Evolutionary conservation across 1,140 invertebrate species (phyloP), one percentile per base, ranked within the genome.

Genomic region (Hyphantria cunea): DNA sequence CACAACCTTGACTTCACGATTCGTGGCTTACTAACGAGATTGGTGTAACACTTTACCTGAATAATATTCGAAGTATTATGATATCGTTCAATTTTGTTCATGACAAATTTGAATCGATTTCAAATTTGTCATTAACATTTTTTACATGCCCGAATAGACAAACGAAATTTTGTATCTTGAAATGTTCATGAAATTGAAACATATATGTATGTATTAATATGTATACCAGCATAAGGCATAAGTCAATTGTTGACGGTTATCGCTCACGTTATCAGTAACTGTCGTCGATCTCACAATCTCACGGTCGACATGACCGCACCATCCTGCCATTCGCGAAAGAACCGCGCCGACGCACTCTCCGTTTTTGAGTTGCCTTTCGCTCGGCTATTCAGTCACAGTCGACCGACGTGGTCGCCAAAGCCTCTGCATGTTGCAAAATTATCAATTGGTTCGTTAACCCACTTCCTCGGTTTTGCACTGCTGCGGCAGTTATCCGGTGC

Each of bases 211-310:
- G n/a, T n/a, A n/a, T n/a, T n/a, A n/a, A n/a, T n/a, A n/a, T n/a
- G 17, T 25, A 5, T 25, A 25, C 17, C 17, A 25, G 5, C 49
- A 58, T 58, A 48, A 39, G 33, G 48, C 61, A 63, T 45, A 60
- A 70, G 59, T 68, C 61, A 74, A 65, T 72, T 74, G 70, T 74
- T 58, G 58, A 49, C 45, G 55, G 76, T 84, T 89, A 89, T 89
- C 83, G 60, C 14, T 33, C 17, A 39, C 67, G 81, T 86, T 89
- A 89, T 89, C 86, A 86, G 76, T 71, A 47, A 69, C 68, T 72
- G 82, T 74, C 75, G 78, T 74, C 82, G 77, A 87, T 89, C 86
- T 89, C 73, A 66, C 76, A 84, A 85, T 89, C 82, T 82, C 76
- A 74, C 74, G 76, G 72, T 70, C 75, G 77, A 55, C 71, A 74